These are phyloP conservation scores for Stegostoma tigrinum DNA, from an alignment of 2,113 vertebrate species.

Conservation along the genomic window DNA sequence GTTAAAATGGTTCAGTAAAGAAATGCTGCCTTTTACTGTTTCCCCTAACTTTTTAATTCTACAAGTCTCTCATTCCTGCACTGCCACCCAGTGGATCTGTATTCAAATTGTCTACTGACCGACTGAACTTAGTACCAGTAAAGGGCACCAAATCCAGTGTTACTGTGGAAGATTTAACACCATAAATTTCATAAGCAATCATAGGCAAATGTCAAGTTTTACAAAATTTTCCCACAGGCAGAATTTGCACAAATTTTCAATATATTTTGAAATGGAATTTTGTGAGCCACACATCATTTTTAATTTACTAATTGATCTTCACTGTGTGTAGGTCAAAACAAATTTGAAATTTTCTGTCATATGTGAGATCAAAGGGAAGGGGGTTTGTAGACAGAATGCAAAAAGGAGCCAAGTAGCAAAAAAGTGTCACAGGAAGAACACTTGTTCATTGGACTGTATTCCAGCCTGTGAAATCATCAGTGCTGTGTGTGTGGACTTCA, in stretches of 20 bases:
- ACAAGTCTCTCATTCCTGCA: background rate
- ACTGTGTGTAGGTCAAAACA: background rate
- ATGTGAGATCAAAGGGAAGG: background rate
- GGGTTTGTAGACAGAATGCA: background rate
- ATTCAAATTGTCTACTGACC: background rate
- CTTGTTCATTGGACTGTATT: too few species aligned
- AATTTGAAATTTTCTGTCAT: background rate
- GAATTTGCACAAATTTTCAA: background rate
- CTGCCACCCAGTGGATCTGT: background rate
- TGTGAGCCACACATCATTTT: background rate
- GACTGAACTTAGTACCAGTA: background rate
- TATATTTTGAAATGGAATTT: background rate
- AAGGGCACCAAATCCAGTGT: background rate
- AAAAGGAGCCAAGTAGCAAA: background rate
- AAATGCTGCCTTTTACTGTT: background rate
- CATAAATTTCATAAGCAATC: background rate
- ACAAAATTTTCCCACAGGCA: background rate
- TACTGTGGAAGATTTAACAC: background rate
- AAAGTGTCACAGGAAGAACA: too few species aligned
- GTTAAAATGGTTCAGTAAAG: background rate
- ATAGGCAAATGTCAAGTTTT: background rate
- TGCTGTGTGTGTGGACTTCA: background rate
- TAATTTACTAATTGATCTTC: background rate
- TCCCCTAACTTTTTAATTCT: background rate
- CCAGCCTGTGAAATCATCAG: background rate